A percentile compares a stretch with the other conserved stretches of the same genome.
phyloP scores from a whole-genome alignment of 2,888 invertebrate species.

The Colletes collaris region DNA sequence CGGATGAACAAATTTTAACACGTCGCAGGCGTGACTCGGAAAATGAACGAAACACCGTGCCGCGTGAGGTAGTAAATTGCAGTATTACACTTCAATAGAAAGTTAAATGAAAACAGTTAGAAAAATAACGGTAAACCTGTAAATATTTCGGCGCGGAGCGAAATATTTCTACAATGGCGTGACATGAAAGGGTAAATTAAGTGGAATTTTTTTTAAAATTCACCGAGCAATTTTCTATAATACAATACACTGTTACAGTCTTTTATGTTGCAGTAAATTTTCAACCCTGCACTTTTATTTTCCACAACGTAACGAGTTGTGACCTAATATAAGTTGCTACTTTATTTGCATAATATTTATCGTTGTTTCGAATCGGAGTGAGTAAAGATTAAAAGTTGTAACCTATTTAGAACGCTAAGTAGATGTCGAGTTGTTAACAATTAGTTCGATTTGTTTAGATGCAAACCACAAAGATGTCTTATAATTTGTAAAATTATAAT shows the following conservation, averaged over 20 bases:
- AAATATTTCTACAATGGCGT: conserved; percentile 35
- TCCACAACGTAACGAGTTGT: no score
- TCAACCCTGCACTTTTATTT: conserved; percentile 1
- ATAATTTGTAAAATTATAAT: no score
- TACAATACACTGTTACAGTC: conserved; percentile 9
- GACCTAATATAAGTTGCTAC: no score
- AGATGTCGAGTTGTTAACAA: no score
- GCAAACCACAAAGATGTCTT: no score
- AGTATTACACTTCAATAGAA: conserved; percentile 28
- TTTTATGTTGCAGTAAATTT: conserved; percentile 1
- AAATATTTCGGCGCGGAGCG: conserved; percentile 23
- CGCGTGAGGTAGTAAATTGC: not conserved
- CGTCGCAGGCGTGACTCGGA: not conserved
- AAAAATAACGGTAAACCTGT: conserved; percentile 45
- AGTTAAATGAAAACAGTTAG: conserved; percentile 30
- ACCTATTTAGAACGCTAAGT: no score
- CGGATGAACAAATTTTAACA: conserved; percentile 18
- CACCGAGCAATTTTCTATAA: conserved; percentile 23
- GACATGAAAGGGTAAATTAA: conserved; percentile 43
- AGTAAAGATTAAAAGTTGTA: no score
- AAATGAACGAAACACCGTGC: conserved; percentile 5
- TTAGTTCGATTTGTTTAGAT: no score
- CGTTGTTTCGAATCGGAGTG: no score
- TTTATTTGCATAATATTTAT: not conserved
- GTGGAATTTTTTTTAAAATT: conserved; percentile 30